Conservation (phyloP, 2,113 vertebrate genomes). For the Menura novaehollandiae region DNA sequence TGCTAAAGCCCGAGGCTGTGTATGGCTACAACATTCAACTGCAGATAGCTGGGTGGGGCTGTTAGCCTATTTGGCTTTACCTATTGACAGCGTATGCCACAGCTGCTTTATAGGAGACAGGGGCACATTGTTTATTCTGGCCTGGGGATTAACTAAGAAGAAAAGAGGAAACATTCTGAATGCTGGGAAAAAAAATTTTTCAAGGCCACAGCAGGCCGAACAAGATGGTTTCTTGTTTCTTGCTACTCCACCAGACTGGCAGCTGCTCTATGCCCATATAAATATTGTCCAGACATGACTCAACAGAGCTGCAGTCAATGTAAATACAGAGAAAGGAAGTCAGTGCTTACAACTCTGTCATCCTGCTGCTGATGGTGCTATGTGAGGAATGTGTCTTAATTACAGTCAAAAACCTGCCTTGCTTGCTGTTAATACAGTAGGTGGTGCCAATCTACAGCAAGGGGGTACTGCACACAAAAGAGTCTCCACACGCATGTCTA, state of each 20-base stretch:
- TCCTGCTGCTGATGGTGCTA: not conserved
- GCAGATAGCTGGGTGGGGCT: not conserved
- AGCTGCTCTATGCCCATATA: not conserved
- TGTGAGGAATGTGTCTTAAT: not conserved
- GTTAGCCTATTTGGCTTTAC: not conserved
- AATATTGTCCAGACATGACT: constrained; percentile 26
- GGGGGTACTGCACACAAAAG: not conserved
- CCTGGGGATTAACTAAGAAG: not conserved
- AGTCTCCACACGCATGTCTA: not conserved
- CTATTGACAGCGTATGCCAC: not conserved
- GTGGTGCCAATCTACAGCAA: not conserved
- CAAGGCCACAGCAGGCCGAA: not conserved
- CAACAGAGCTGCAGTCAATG: not conserved
- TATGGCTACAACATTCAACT: not conserved
- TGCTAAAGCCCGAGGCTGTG: not conserved
- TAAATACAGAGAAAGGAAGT: constrained; percentile 18
- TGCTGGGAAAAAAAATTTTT: not conserved
- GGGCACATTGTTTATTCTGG: not conserved
- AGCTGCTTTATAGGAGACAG: not conserved
- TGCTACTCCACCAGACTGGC: not conserved
- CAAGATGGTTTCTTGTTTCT: not conserved
- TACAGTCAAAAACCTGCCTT: not conserved
- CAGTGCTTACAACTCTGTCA: not conserved
- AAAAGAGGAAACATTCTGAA: not conserved
- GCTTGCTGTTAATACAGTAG: not conserved